Base-by-base conservation (phyloP, 2,888 invertebrate genomes). In the Cylindroiulus punctatus region DNA sequence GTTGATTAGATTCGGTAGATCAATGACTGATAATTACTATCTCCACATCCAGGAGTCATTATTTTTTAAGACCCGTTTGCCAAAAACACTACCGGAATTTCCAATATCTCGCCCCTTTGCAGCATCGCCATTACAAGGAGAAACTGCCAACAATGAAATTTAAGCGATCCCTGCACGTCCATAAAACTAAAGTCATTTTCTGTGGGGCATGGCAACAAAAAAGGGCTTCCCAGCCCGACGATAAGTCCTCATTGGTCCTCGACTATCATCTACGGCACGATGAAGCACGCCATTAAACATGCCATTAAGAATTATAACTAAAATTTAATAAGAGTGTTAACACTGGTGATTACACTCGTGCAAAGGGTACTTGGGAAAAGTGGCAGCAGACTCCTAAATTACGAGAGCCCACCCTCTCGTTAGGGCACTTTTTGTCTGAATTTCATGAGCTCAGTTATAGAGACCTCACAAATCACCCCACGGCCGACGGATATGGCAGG, bases 321-420 rank as follows among this genome's bases (percentile, higher is more conserved):
- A 82, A 84, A 47, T 84, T 84, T 84, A 84, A 84, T 84, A 84
- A 40, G 84, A 42, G 52, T 84, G 84, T 84, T 84, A 84, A 84
- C 84, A 84, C 84, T 84, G 26, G 84, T 47, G 84, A 84, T 84
- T 84, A 84, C 40, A 40, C 84, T 82, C 65, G 22, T 65, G 65
- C 65, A 65, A 65, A 65, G 65, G 65, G 65, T 65, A 65, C 65
- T 65, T 26, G 65, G 65, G 65, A 26, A 57, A 65, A 26, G 65
- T 65, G 65, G 65, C 65, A 65, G 65, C 26, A 65, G 65, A 65
- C 65, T 65, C 65, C 65, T 65, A 65, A 65, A 65, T 65, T 65
- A 65, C 65, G 10, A 65, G 65, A 65, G 65, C 65, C 65, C 65
- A 65, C 65, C 65, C 65, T 65, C 65, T 65, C 65, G 65, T 65